phyloP scores from a whole-genome alignment of 2,888 invertebrate genomes.

The Machimus atricapillus region DNA sequence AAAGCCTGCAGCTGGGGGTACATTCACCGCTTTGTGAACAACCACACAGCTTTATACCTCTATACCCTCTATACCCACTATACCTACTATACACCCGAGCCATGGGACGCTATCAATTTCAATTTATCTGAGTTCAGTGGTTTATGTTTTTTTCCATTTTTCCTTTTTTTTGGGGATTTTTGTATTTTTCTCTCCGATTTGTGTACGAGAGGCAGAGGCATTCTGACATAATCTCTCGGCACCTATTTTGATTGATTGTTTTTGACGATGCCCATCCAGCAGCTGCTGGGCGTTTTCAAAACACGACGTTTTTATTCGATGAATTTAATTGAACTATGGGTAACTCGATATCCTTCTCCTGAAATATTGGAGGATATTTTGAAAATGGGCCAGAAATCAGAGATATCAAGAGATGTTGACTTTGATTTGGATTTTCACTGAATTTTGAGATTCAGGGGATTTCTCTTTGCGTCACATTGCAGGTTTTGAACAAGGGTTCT shows the following conservation, averaged over 20 bases:
- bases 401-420: background rate
- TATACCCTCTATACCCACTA: background rate
- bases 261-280: background rate
- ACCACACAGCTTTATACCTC: background rate
- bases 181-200: background rate
- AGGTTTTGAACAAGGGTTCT: background rate
- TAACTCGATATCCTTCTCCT: background rate
- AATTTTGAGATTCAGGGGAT: background rate
- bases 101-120: constrained; percentile 35
- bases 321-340: background rate
- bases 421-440: background rate
- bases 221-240: constrained; percentile 31
- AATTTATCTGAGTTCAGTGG: constrained; percentile 37
- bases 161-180: background rate
- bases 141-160: constrained; percentile 14
- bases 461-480: background rate
- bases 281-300: background rate
- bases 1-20: constrained; percentile 27
- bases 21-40: background rate
- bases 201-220: background rate
- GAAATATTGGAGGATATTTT: background rate
- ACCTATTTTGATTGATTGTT: constrained; percentile 21
- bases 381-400: background rate
- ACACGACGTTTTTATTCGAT: background rate
- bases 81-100: background rate